Evolutionary conservation across 2,113 vertebrate genomes (phyloP).

Genomic region (Rhineura floridana): DNA sequence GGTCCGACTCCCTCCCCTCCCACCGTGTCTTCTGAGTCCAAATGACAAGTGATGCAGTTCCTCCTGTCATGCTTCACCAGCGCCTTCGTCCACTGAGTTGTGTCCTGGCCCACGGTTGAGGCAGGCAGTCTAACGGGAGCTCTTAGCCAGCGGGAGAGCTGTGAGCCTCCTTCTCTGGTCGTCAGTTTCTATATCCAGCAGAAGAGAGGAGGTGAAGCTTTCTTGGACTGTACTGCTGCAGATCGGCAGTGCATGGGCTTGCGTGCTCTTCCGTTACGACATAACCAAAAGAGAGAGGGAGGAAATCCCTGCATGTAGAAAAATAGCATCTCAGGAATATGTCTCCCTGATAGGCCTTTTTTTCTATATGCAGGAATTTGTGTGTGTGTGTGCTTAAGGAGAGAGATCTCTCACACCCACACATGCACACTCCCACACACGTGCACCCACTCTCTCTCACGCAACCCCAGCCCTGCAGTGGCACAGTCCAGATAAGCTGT

Average conservation of each 20-base stretch:
- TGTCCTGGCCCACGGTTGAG: not conserved
- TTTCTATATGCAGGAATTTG: not conserved
- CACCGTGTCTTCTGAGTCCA: not conserved
- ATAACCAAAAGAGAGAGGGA: no score
- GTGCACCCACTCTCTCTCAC: no score
- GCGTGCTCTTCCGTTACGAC: not conserved
- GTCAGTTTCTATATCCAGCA: not conserved
- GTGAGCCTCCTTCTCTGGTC: not conserved
- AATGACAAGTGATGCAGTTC: not conserved
- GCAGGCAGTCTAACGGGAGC: not conserved
- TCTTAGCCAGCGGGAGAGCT: not conserved
- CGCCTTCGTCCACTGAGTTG: not conserved
- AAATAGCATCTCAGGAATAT: not conserved
- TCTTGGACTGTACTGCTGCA: not conserved
- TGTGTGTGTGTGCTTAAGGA: no score
- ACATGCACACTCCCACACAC: no score
- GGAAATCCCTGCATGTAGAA: not conserved
- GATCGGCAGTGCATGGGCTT: rapidly evolving
- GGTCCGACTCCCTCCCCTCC: not conserved
- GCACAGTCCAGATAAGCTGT: not conserved
- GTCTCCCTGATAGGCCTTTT: no score
- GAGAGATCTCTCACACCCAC: no score
- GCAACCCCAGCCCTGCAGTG: no score
- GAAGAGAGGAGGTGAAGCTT: not conserved
- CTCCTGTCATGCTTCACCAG: not conserved